Evolutionary conservation across 1,140 invertebrate genomes (phyloP), one percentile per base, ranked within the genome.

Genomic region (Eupeodes corollae): DNA sequence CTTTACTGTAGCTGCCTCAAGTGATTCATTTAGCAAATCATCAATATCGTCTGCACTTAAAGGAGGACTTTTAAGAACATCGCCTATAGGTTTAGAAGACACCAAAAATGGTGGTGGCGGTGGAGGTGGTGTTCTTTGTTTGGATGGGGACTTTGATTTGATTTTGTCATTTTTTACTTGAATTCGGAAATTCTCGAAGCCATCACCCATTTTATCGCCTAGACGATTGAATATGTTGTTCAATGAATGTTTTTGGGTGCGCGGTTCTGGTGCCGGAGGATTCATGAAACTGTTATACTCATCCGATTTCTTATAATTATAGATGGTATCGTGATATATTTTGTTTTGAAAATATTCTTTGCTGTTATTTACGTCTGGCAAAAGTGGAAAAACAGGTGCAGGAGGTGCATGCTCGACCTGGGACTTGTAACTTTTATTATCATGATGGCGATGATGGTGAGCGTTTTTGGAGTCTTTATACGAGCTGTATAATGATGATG

Each of bases 61-160:
- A 6, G 51, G 51, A 18, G 51, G 51, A 47, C 51, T 53, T 32
- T 48, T 53, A 13, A 53, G 37, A 18, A 53, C 48, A 12, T 53
- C 51, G 6, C 44, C 33, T 34, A 50, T 44, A 3, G 42, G 35
- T 26, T 8, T 3, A 9, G 50, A 45, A n/a, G 31, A 34, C 26
- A 41, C 42, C 12, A 16, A 10, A 31, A 12, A n/a, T 3, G 21
- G 42, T 30, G 21, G 21, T 5, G 21, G 21, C 3, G 35, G 35
- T 37, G 35, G 35, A 5, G 35, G 35, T 16, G 35, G 35, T 5
- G 35, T 5, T 37, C 11, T n/a, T 35, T 26, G 6, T 26, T 26
- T 37, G 35, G 19, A 19, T n/a, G 44, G 13, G 30, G 37, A 33
- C 34, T 35, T 35, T 37, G 32, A 21, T 14, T 21, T 12, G 44